These are phyloP conservation scores for Gallinago jamesoni DNA, from an alignment of 2,113 vertebrate species.

Conservation along the genomic window DNA sequence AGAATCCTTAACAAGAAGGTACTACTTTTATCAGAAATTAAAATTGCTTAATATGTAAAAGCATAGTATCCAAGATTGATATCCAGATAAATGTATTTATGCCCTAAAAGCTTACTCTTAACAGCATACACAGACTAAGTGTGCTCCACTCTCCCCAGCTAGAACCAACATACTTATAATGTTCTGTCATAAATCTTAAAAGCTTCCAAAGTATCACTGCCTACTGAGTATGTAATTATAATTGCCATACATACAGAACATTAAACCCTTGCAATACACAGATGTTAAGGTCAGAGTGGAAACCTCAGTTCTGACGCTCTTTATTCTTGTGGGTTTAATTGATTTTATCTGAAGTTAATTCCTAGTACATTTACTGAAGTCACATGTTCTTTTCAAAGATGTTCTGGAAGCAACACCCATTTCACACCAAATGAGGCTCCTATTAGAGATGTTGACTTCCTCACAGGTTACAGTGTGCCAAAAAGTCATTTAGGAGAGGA, in stretches of 20 bases:
- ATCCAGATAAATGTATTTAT: background rate
- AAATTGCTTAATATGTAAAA: background rate
- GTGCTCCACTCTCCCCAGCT: background rate
- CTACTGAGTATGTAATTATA: background rate
- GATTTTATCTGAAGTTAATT: background rate
- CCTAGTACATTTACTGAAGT: background rate
- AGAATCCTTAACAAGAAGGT: background rate
- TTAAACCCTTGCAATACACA: background rate
- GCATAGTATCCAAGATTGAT: background rate
- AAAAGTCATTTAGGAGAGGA: background rate
- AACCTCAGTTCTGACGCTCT: background rate
- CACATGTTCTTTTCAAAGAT: background rate
- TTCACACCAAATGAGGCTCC: background rate
- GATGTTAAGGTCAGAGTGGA: slow-evolving; percentile 3
- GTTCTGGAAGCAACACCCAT: background rate
- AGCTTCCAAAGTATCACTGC: background rate
- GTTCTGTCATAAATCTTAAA: background rate
- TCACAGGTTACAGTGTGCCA: background rate
- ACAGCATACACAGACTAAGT: background rate
- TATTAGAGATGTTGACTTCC: background rate
- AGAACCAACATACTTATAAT: background rate
- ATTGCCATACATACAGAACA: background rate
- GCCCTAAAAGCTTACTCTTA: background rate
- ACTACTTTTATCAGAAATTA: background rate
- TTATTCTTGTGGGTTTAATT: background rate